A percentile compares a stretch with the other conserved stretches of the same genome.
Conservation (phyloP, 2,888 invertebrate genomes). For the Pandemis corylana region DNA sequence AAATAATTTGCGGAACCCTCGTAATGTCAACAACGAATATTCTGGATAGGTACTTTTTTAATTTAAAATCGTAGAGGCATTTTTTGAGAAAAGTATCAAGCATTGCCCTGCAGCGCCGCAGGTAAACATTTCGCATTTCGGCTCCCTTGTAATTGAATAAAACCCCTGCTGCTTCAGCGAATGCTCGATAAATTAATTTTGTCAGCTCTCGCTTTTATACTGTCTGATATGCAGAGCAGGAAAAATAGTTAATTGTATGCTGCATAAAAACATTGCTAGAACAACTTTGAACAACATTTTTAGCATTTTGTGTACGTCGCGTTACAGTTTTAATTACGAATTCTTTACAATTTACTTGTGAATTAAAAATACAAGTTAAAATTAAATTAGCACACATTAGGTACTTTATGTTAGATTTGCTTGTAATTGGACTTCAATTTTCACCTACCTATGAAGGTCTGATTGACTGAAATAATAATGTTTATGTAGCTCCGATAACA, state of each 20-base stretch:
- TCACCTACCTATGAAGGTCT: too few relatives aligned
- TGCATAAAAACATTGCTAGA: conserved; percentile 9
- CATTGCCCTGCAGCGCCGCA: conserved; percentile 68
- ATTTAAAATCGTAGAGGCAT: conserved; percentile 61
- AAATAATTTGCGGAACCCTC: conserved; percentile 17
- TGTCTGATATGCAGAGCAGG: conserved; percentile 59
- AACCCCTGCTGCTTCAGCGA: conserved; percentile 69
- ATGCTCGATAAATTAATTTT: conserved; percentile 74
- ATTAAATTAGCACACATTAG: too few relatives aligned
- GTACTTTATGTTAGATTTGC: too few relatives aligned
- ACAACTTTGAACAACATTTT: background rate
- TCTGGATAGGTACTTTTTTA: conserved; percentile 42
- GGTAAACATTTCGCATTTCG: conserved; percentile 73
- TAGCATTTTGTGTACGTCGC: background rate
- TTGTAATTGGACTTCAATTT: too few relatives aligned
- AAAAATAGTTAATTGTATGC: conserved; percentile 26
- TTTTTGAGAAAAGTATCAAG: conserved; percentile 65
- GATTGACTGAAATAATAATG: background rate
- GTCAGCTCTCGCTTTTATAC: conserved; percentile 66
- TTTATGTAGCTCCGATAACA: too few relatives aligned
- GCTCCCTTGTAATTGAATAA: conserved; percentile 77
- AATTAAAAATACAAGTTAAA: background rate
- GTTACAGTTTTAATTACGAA: background rate
- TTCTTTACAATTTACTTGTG: background rate
- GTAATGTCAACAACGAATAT: conserved; percentile 10